Base-by-base conservation (phyloP, 2,888 invertebrate species). In the Griposia aprilina region DNA sequence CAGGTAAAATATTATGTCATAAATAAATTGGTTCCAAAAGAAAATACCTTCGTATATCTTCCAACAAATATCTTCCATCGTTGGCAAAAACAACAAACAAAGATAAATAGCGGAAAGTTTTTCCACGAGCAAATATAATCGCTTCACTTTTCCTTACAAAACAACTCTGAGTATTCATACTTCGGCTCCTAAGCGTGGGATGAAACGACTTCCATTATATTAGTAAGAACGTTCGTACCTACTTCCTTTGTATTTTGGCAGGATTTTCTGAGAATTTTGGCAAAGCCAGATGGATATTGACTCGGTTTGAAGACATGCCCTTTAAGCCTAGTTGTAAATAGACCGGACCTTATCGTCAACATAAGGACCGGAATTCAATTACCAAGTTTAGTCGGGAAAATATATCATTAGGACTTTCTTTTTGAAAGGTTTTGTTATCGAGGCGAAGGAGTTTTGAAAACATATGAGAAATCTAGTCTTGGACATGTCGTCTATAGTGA, bases 101-200 rank as follows among this genome's bases (percentile, higher is more conserved):
- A 85, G 82, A 83, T 71, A 83, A 83, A 83, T 81, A 73, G 74
- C 69, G 59, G 74, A 77, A 83, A 83, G 77, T 85, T 85, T 36
- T 69, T 67, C 59, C 73, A 71, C 62, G 57, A 68, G 85, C 74
- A 73, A 85, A 76, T 85, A 74, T 85, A 83, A 82, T 85, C 78
- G 81, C 81, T 85, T 85, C 76, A 82, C 74, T 77, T 85, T 84
- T 85, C 72, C 85, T 82, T 67, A 77, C 71, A 74, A 74, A 83
- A 83, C 82, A 85, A 82, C 74, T 85, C 82, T 63, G 69, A 70
- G 85, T 76, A 83, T 82, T 82, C 75, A 74, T 76, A 79, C 82
- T 78, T 76, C 55, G 52, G 66, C 71, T 85, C 74, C n/a, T 78
- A 52, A 74, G 52, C 73, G 69, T 72, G 74, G 70, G 36, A 77